Conservation (phyloP, 2,113 vertebrate species). For the Lethenteron reissneri region DNA sequence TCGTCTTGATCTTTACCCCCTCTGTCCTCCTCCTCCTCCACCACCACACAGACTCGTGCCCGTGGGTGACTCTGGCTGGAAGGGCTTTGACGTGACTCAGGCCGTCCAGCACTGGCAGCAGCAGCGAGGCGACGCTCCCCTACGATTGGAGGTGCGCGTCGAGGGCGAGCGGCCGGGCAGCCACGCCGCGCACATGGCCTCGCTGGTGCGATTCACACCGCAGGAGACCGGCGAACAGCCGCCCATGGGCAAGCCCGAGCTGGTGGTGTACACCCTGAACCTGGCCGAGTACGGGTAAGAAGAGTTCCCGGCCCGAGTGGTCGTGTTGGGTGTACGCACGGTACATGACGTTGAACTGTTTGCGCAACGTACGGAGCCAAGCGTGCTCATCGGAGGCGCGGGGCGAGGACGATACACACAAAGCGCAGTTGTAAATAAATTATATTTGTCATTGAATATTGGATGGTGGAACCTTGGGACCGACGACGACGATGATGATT, state of each 20-base stretch:
- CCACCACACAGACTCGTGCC: conserved; percentile 26
- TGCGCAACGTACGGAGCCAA: no score
- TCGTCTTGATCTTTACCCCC: no score
- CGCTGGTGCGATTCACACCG: conserved; percentile 44
- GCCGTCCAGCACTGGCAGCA: conserved; percentile 70
- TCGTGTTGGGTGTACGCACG: no score
- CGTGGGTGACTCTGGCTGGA: conserved; percentile 62
- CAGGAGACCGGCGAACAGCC: conserved; percentile 36
- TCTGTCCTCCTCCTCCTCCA: background rate
- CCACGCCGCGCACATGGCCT: conserved; percentile 45
- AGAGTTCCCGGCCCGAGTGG: no score
- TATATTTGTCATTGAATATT: no score
- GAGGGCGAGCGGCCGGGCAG: conserved; percentile 58
- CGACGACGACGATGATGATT: no score
- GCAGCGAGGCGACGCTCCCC: conserved; percentile 26
- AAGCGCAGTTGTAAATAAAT: no score
- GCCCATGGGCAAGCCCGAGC: conserved; percentile 43
- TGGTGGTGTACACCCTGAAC: conserved; percentile 56
- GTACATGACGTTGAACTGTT: no score
- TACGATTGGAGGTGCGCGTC: conserved; percentile 71
- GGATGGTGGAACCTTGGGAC: no score
- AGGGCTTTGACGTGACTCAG: conserved; percentile 76
- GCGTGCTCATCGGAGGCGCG: no score
- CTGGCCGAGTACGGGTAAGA: conserved; percentile 52
- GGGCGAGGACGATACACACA: no score